phyloP scores from a whole-genome alignment of 2,888 invertebrate species.

The Idaea straminata region DNA sequence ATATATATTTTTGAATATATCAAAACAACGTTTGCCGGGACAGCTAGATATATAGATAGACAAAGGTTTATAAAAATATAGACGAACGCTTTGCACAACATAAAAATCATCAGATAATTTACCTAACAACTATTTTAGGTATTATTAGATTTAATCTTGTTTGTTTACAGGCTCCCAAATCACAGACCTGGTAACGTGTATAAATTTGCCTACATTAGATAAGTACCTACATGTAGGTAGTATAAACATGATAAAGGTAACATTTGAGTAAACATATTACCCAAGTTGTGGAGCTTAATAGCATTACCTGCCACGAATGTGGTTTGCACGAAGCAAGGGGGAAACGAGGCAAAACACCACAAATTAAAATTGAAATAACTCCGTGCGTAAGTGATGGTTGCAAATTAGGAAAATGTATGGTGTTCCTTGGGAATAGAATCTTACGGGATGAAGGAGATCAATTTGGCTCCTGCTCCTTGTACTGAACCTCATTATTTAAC shows the following conservation, averaged over 20 bases:
- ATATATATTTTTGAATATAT: too few relatives aligned
- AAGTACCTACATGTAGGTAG: too few relatives aligned
- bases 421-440: conserved; percentile 30
- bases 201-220: background rate
- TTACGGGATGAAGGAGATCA: conserved; percentile 33
- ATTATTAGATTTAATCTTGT: background rate
- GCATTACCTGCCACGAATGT: too few relatives aligned
- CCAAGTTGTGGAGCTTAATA: too few relatives aligned
- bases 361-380: conserved; percentile 48
- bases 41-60: too few relatives aligned
- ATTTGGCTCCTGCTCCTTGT: conserved; percentile 15
- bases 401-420: conserved; percentile 52
- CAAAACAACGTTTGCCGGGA: too few relatives aligned
- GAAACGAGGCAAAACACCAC: conserved; percentile 19
- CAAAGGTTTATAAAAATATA: too few relatives aligned
- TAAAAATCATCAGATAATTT: too few relatives aligned
- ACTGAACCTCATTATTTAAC: conserved; percentile 17
- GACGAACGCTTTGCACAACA: too few relatives aligned
- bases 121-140: too few relatives aligned
- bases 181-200: background rate
- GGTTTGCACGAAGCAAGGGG: background rate
- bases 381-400: conserved; percentile 38
- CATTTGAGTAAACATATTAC: too few relatives aligned
- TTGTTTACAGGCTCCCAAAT: background rate
- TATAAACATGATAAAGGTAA: too few relatives aligned